A percentile compares a stretch with the other conserved stretches of the same genome.
These are phyloP conservation scores for Polydrusus pterygomalis DNA, from an alignment of 2,888 invertebrate species.

Conservation along the genomic window DNA sequence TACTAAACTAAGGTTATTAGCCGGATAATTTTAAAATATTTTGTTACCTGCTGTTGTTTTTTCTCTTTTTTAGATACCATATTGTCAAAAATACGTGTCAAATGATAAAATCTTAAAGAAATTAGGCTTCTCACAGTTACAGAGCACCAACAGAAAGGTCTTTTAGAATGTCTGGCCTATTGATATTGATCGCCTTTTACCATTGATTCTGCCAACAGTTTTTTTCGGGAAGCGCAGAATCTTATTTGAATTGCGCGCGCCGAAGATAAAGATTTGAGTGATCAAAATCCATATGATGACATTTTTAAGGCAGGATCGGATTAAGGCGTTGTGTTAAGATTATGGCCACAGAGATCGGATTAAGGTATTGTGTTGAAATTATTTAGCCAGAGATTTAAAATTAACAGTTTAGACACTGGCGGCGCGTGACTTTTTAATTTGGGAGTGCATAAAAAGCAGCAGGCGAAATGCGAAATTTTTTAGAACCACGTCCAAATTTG, in stretches of 20 bases:
- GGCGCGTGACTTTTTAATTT: too few species aligned
- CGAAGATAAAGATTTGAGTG: constrained; percentile 20
- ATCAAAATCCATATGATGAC: constrained; percentile 37
- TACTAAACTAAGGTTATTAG: background rate
- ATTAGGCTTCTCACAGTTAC: background rate
- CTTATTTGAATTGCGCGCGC: constrained; percentile 40
- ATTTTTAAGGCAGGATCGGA: constrained; percentile 26
- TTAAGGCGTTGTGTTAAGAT: background rate
- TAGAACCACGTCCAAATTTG: too few species aligned
- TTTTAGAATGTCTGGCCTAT: constrained; percentile 10
- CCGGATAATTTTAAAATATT: background rate
- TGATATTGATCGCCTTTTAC: constrained; percentile 28
- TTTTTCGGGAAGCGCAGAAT: constrained; percentile 31
- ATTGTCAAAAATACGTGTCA: constrained; percentile 21
- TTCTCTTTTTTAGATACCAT: constrained; percentile 50
- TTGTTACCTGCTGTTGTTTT: constrained; percentile 44
- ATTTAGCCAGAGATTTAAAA: too few species aligned
- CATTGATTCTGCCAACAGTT: background rate
- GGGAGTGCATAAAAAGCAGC: too few species aligned
- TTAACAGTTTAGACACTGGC: too few species aligned
- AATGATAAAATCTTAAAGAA: constrained; percentile 12
- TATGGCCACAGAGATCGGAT: too few species aligned
- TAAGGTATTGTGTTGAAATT: too few species aligned
- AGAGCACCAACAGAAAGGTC: constrained; percentile 3
- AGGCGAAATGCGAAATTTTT: too few species aligned